These are phyloP conservation scores for Geophilus truncorum DNA, from an alignment of 2,888 invertebrate species.

Conservation along the genomic window DNA sequence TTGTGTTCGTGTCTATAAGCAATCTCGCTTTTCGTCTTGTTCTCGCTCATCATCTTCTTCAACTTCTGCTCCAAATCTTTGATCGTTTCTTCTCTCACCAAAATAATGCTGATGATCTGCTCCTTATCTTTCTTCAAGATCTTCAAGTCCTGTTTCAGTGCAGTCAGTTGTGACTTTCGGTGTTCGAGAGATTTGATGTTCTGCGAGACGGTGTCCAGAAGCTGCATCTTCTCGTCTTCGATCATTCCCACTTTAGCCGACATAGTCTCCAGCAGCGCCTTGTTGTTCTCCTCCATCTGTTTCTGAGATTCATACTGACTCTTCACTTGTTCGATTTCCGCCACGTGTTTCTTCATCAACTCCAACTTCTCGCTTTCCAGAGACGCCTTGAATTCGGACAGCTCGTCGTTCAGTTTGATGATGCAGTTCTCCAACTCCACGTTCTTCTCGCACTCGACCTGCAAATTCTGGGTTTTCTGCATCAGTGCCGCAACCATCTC, in stretches of 20 bases:
- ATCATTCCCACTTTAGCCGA: not conserved
- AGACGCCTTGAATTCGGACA: not conserved
- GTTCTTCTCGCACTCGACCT: not conserved
- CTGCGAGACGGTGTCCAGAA: not conserved
- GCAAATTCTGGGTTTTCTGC: not conserved
- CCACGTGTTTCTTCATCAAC: not conserved
- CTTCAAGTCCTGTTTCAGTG: not conserved
- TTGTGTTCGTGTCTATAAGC: not conserved
- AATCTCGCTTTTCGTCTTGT: not conserved
- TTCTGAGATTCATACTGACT: not conserved
- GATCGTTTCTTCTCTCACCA: not conserved
- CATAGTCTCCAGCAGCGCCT: not conserved
- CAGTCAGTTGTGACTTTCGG: not conserved
- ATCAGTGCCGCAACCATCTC: not conserved
- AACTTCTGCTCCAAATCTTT: slow-evolving; percentile 5
- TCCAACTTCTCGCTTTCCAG: slow-evolving; percentile 12
- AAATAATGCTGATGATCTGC: not conserved
- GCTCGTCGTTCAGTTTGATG: not conserved
- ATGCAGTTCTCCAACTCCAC: not conserved
- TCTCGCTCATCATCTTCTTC: not conserved
- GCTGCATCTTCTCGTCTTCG: not conserved
- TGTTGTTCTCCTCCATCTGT: not conserved
- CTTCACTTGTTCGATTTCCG: not conserved
- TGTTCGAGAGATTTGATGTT: not conserved
- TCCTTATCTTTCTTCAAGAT: slow-evolving; percentile 19